A percentile compares a stretch with the other conserved stretches of the same genome.
Evolutionary conservation across 2,113 vertebrate species (phyloP).

Genomic region (Dermatemys mawii): DNA sequence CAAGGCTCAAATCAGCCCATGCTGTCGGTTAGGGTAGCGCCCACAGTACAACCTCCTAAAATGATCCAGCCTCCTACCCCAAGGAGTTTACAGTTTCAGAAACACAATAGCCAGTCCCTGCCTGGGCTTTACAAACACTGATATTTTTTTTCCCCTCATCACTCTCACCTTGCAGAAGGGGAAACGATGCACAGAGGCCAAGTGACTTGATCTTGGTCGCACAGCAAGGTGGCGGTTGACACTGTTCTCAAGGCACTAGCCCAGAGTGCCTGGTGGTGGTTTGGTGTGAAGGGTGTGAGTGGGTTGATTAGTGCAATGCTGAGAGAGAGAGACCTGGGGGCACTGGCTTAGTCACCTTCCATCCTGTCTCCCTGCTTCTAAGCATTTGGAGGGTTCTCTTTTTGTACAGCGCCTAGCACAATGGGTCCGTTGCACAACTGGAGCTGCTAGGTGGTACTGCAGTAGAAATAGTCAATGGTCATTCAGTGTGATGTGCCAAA

Average conservation of each 20-base stretch:
- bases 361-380: background rate
- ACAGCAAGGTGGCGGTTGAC: background rate
- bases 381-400: background rate
- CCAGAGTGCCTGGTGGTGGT: no score
- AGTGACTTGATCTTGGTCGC: no score
- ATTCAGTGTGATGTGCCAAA: background rate
- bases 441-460: background rate
- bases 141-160: no score
- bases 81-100: background rate
- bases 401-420: rapidly evolving
- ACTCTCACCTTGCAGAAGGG: background rate
- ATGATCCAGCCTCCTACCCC: no score
- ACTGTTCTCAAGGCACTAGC: background rate
- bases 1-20: background rate
- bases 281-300: background rate
- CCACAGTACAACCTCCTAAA: no score
- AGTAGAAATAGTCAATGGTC: background rate
- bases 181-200: background rate
- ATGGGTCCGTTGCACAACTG: background rate
- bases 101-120: background rate
- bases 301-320: background rate
- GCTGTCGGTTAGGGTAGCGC: no score
- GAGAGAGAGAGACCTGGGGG: background rate
- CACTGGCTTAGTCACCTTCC: background rate
- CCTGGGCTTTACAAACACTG: background rate